Evolutionary conservation across 2,797 vertebrate genomes (phyloP).

Genomic region (Ispidina picta): DNA sequence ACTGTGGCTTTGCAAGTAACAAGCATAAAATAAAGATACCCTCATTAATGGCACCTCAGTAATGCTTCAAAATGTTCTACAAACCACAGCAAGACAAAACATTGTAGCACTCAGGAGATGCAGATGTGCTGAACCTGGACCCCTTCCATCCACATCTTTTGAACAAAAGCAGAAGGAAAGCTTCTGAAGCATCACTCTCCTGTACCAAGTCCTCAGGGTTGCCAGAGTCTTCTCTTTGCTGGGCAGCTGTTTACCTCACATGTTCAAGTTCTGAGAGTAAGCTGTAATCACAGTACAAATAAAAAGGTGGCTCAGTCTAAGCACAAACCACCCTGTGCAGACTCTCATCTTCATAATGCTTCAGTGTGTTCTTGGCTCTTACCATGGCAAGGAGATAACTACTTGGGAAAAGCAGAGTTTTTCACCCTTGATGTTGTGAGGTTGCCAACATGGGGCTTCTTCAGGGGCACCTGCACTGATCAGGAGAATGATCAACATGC

Average conservation of each 20-base stretch:
- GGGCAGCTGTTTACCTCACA: background rate
- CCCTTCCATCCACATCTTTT: background rate
- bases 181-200: background rate
- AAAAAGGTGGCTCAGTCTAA: background rate
- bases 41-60: background rate
- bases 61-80: background rate
- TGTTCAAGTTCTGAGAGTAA: background rate
- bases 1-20: background rate
- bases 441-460: background rate
- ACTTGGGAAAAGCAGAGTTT: background rate
- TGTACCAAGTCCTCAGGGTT: background rate
- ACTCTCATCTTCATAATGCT: background rate
- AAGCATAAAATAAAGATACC: background rate
- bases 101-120: background rate
- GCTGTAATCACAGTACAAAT: rapidly evolving
- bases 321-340: background rate
- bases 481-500: background rate
- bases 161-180: background rate
- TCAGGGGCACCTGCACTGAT: background rate
- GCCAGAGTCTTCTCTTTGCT: background rate
- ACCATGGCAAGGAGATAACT: background rate
- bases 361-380: background rate
- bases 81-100: background rate
- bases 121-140: background rate
- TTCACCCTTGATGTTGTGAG: background rate